Evolutionary conservation across 2,888 invertebrate species (phyloP).

Genomic region (Caenorhabditis sp.): DNA sequence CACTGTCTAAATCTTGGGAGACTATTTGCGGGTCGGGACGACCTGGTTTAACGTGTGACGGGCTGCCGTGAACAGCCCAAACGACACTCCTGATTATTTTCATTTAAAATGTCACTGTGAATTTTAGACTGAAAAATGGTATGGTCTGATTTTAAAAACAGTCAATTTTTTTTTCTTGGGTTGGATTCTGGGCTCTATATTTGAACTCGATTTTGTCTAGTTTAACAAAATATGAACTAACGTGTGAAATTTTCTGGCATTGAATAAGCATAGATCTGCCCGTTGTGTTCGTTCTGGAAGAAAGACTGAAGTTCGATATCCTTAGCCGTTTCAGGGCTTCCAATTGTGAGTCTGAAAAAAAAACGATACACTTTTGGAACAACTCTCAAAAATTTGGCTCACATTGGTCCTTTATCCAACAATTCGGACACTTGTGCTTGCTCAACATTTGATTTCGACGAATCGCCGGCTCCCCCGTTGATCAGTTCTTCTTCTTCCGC

Average conservation of each 20-base stretch:
- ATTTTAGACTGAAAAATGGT: too few relatives aligned
- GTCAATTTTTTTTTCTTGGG: background rate
- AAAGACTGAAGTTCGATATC: constrained; percentile 12
- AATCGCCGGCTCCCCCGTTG: background rate
- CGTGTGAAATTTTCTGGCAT: constrained; percentile 10
- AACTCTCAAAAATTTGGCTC: too few relatives aligned
- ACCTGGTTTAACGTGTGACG: too few relatives aligned
- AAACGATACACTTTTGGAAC: too few relatives aligned
- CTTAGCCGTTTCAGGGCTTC: background rate
- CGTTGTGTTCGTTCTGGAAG: constrained; percentile 26
- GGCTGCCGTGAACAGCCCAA: too few relatives aligned
- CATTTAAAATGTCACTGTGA: too few relatives aligned
- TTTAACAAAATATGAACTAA: background rate
- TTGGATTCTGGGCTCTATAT: too few relatives aligned
- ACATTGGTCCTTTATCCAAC: background rate
- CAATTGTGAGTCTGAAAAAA: constrained; percentile 13
- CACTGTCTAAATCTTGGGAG: too few relatives aligned
- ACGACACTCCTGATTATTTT: too few relatives aligned
- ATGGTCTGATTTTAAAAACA: too few relatives aligned
- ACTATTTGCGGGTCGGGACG: too few relatives aligned
- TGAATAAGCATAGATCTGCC: constrained; percentile 15
- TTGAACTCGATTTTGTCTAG: too few relatives aligned
- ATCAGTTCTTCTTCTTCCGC: background rate
- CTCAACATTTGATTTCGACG: background rate
- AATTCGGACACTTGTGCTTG: background rate